Conservation (phyloP, 2,888 invertebrate genomes). For the Chymomyza procnemis region DNA sequence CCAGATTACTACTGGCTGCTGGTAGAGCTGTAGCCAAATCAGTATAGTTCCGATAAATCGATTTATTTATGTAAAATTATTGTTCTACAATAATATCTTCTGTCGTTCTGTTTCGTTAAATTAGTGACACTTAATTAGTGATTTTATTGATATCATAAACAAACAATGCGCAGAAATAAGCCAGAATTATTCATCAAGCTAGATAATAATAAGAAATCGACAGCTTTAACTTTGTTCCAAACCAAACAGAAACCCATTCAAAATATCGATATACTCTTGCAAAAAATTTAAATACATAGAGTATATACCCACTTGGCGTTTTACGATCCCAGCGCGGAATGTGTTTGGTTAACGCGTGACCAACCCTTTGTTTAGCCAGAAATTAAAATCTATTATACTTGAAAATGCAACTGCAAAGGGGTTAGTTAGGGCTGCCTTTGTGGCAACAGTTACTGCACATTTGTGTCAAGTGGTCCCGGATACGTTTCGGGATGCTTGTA, state of each 20-base stretch:
- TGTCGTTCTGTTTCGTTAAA: no score
- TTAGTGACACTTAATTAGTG: no score
- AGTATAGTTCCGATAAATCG: no score
- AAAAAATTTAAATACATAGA: background rate
- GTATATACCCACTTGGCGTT: conserved; percentile 45
- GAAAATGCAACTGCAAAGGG: conserved; percentile 16
- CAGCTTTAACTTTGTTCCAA: no score
- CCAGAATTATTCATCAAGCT: no score
- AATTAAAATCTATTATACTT: conserved; percentile 45
- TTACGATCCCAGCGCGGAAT: conserved; percentile 3
- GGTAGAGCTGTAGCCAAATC: no score
- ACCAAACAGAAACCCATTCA: background rate
- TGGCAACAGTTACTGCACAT: conserved; percentile 35
- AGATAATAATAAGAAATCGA: no score
- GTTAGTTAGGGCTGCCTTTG: conserved; percentile 28
- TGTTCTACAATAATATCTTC: no score
- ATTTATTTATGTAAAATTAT: no score
- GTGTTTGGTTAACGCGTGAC: conserved; percentile 24
- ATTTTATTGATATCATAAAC: no score
- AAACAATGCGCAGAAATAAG: no score
- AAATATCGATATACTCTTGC: background rate
- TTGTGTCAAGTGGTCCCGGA: conserved; percentile 66
- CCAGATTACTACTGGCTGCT: no score
- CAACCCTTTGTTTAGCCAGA: conserved; percentile 65
- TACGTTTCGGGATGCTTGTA: conserved; percentile 55